Base-by-base conservation (phyloP, 2,113 vertebrate genomes). In the Carassius carassius region DNA sequence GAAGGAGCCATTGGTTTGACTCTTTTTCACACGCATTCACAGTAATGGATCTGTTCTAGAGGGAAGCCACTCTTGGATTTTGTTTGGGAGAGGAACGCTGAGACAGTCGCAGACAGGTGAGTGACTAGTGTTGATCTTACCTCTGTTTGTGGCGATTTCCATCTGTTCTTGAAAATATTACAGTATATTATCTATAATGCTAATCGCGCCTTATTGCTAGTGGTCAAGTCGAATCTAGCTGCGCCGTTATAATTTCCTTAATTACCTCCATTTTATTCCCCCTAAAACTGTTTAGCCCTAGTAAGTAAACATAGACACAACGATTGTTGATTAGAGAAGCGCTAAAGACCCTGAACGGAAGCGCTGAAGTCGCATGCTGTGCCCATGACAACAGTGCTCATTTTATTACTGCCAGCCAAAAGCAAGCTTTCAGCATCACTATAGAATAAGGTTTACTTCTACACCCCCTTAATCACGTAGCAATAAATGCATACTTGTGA, bases 21-120 rank as follows among this genome's bases (percentile, higher is more conserved):
- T 5, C n/a, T 4, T 65, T 60, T 78, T 25, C 72, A 16, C 44
- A 25, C 35, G 29, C 49, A 21, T 56, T 19, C 19, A 62, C 19
- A 9, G 1, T 62, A 23, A 78, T 13, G 54, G 13, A 41, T 17
- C 13, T 51, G 13, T 51, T 10, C 14, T 54, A 54, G 76, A 47
- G 41, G 56, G 37, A 65, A 49, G 25, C 11, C 8, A n/a, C 44
- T 74, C 10, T 19, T 44, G n/a, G 78, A 80, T 49, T 14, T 80
- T 1, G 5, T 65, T 29, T 49, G 44, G 35, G 32, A 16, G 14
- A 65, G 78, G 29, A 60, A 65, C 58, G 60, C 76, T 62, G 32
- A 41, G 17, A 58, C 29, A 35, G 13, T 78, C 54, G 8, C 75
- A 62, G 32, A 41, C 14, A 63, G 78, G 78, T 80, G 23, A 80